These are phyloP conservation scores for Muschampia plurimacula DNA, from an alignment of 2,888 invertebrate species.

Conservation along the genomic window DNA sequence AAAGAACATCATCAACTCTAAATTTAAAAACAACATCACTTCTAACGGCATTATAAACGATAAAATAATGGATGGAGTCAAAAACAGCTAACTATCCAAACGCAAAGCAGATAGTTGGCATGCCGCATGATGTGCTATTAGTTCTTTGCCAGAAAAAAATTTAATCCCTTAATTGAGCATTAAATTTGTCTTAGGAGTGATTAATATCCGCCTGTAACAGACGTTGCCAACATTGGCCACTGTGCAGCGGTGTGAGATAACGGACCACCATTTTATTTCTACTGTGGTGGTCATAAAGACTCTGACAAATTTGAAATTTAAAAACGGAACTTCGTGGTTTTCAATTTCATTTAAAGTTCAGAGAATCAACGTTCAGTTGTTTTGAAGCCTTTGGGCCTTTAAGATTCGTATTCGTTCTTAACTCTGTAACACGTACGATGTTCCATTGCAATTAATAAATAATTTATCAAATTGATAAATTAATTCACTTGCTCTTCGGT, in stretches of 20 bases:
- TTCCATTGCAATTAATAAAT: too few species aligned
- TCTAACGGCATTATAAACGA: constrained; percentile 2
- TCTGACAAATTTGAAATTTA: background rate
- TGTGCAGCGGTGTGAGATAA: constrained; percentile 31
- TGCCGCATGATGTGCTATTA: constrained; percentile 34
- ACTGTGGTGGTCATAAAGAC: constrained; percentile 30
- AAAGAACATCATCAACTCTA: constrained; percentile 4
- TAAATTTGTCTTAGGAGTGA: constrained; percentile 41
- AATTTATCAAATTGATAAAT: too few species aligned
- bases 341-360: too few species aligned
- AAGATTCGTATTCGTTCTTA: too few species aligned
- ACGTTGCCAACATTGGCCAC: constrained; percentile 38
- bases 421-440: too few species aligned
- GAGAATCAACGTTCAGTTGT: too few species aligned
- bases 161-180: constrained; percentile 41
- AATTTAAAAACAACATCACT: constrained; percentile 7
- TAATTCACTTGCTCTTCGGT: too few species aligned
- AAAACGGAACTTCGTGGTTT: background rate
- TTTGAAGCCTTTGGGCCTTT: too few species aligned
- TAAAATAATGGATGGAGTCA: constrained; percentile 4
- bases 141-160: constrained; percentile 40
- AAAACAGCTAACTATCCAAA: constrained; percentile 17
- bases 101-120: constrained; percentile 32
- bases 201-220: constrained; percentile 35
- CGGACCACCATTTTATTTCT: constrained; percentile 24